Evolutionary conservation across 2,888 invertebrate species (phyloP), one percentile per base, ranked within the genome.

Genomic region (Branchipolynoe longqiensis): DNA sequence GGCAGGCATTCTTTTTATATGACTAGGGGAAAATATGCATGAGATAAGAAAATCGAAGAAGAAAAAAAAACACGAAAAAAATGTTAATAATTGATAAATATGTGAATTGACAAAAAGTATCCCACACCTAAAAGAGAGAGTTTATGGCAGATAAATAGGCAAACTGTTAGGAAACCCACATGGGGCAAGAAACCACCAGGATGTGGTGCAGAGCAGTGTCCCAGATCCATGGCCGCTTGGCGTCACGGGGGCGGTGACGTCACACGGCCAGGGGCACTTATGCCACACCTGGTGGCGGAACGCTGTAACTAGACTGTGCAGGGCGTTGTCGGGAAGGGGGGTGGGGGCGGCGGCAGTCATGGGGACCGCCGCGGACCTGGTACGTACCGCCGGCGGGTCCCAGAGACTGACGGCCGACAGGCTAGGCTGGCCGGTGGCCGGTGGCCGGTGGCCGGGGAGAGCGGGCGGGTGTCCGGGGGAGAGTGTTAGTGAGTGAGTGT

Each of bases 171-270:
- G n/a, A n/a, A n/a, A n/a, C n/a, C n/a, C n/a, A n/a, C n/a, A n/a
- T n/a, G n/a, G n/a, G n/a, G n/a, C n/a, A n/a, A n/a, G n/a, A n/a
- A n/a, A n/a, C n/a, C 8, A 40, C 40, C 3, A 41, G n/a, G 3
- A 74, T n/a, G n/a, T n/a, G n/a, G n/a, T n/a, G n/a, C n/a, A 12
- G 8, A 69, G 18, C 25, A 78, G 78, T n/a, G n/a, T n/a, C n/a
- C 78, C 48, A 78, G 78, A 18, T 78, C 48, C 41, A 78, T 22
- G 78, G 25, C 78, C 78, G 28, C 41, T 14, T 41, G n/a, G 6
- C 12, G 78, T 78, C 78, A 78, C 78, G n/a, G 78, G 78, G 78
- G 78, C 78, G 54, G 78, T 78, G 78, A 78, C 41, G 54, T 41
- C 41, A 28, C 4, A 48, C 48, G 54, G 28, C 28, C 6, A n/a